Evolutionary conservation across 2,113 vertebrate genomes (phyloP).

Genomic region (Campylomormyrus numenius): DNA sequence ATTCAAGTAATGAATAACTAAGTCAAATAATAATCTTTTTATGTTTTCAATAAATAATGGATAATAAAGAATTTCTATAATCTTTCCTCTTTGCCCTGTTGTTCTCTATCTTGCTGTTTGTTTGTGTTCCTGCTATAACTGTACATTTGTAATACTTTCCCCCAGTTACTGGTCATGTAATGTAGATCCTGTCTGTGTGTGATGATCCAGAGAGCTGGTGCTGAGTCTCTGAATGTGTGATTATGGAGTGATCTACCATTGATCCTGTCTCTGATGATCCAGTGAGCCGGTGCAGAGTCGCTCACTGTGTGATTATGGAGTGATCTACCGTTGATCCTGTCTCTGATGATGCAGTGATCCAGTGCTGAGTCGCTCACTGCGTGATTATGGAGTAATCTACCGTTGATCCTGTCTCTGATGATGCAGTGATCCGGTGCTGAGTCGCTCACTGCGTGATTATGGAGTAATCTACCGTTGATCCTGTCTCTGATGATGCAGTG

Average conservation of each 20-base stretch:
- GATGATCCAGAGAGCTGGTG: not conserved
- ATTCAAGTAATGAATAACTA: not conserved
- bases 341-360: not conserved
- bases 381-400: not conserved
- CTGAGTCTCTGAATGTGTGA: not conserved
- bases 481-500: not conserved
- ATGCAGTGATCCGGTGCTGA: not conserved
- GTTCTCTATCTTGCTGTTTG: not conserved
- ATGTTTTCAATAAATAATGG: not conserved
- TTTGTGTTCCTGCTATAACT: not conserved
- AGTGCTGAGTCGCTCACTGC: not conserved
- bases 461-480: not conserved
- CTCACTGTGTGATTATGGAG: not conserved
- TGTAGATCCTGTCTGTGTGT: not conserved
- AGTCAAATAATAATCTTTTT: not conserved
- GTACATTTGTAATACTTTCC: not conserved
- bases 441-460: not conserved
- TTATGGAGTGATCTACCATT: too few species aligned
- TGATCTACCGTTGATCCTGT: not conserved
- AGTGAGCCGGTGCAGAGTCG: too few species aligned
- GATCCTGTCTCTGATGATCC: too few species aligned
- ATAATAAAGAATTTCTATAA: not conserved
- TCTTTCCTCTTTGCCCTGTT: not conserved
- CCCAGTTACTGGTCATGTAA: not conserved
- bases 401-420: not conserved